phyloP scores from a whole-genome alignment of 2,113 vertebrate genomes.

The Motacilla alba region DNA sequence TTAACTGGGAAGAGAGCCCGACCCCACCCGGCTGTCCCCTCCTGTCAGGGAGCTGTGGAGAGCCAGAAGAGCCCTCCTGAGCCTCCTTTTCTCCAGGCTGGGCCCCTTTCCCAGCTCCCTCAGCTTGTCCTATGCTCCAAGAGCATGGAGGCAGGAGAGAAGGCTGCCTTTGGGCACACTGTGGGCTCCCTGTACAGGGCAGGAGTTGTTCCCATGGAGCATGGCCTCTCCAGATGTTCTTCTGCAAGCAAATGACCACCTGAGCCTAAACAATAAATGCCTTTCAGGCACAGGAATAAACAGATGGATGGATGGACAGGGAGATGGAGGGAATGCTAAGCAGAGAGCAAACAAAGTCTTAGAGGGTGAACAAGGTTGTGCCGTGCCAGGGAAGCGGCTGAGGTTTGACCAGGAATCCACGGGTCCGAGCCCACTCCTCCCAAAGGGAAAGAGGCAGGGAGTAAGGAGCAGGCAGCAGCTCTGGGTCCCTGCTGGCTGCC shows the following conservation, averaged over 20 bases:
- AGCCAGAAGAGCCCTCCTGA: neutral
- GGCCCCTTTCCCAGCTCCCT: neutral
- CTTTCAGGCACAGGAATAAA: neutral
- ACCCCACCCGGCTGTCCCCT: neutral
- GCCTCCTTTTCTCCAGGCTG: neutral
- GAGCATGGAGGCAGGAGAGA: neutral
- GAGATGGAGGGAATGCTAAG: neutral
- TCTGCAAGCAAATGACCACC: neutral
- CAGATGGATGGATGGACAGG: neutral
- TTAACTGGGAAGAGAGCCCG: fast-evolving
- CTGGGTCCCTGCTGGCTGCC: neutral
- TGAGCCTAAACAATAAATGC: neutral
- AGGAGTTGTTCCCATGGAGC: neutral
- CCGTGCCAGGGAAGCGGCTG: fast-evolving
- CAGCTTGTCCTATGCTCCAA: neutral
- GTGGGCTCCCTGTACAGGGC: neutral
- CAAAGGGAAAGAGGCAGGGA: neutral
- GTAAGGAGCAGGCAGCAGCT: neutral
- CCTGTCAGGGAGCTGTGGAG: neutral
- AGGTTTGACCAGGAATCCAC: neutral
- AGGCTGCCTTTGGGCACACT: neutral
- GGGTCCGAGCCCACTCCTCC: fast-evolving
- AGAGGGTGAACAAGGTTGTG: neutral
- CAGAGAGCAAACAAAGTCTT: neutral
- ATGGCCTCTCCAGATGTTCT: neutral